Base-by-base conservation (phyloP, 2,113 vertebrate species). In the Anguilla rostrata region DNA sequence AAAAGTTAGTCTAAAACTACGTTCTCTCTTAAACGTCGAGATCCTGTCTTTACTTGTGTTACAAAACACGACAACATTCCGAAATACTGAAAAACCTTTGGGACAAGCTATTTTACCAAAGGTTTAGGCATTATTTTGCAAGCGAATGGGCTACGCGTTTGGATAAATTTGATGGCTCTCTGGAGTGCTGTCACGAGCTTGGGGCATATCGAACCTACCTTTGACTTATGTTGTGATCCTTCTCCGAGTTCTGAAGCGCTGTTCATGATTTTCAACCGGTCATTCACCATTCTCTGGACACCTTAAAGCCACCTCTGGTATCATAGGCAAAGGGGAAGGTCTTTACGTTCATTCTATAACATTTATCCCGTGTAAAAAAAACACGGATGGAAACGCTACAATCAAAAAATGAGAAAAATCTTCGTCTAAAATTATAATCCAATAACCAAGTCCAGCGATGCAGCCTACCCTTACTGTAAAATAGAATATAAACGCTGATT, bases 161-260 rank as follows among this genome's bases (percentile, higher is more conserved):
- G 43, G 34, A 34, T 39, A 56, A 66, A 7, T 34, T 2, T 12
- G 71, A n/a, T 11, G 11, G n/a, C 71, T n/a, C 18, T 0, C 14
- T 60, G 18, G 14, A 60, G 56, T 20, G 56, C 20, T 66, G 60
- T 20, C 0, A 66, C 18, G 1, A 66, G 22, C 18, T 18, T 5
- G 60, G 60, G 22, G 60, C 20, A 26, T 66, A 6, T 60, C 5
- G 20, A 1, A 79, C 89, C 53, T 92, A 92, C 91, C 91, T 92
- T 90, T 39, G 87, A 71, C 88, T 91, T 92, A 71, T 90, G 88
- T 82, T 91, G 91, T 85, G 89, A 89, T 88, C 91, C 91, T 87
- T 92, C 91, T 88, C 90, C 91, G 86, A 92, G 91, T 89, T 92
- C 91, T 87, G 91, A 90, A 87, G 91, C 90, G 88, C 90, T 92